Percentiles rank a stretch among this genome's conserved stretches.
Conservation (phyloP, 2,888 invertebrate species). For the Camponotus fellah region DNA sequence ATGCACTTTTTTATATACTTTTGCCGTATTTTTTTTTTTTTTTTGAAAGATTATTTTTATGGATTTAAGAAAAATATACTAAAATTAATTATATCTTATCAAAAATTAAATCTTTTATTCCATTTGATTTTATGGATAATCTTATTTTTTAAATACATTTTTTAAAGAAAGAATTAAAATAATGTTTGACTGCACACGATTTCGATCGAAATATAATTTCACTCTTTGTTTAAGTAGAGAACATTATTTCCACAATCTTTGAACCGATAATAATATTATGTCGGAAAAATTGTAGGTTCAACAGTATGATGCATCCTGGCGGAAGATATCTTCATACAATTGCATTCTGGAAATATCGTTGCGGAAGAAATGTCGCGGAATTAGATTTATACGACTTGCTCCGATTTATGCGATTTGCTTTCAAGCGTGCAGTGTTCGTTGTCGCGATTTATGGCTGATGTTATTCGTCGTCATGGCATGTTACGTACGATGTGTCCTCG, state of each 20-base stretch:
- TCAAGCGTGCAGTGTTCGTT: neutral
- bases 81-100: neutral
- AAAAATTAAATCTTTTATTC: neutral
- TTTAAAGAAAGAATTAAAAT: neutral
- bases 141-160: neutral
- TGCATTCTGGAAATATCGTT: conserved; percentile 20
- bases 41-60: neutral
- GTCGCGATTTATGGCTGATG: conserved; percentile 6
- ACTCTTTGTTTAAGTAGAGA: neutral
- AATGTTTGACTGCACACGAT: neutral
- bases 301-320: neutral
- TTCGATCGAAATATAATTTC: neutral
- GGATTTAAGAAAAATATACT: neutral
- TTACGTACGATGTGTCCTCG: neutral
- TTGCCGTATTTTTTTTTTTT: neutral
- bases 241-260: neutral
- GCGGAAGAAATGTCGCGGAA: conserved; percentile 8
- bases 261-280: neutral
- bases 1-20: neutral
- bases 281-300: neutral
- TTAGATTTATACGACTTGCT: conserved; percentile 36
- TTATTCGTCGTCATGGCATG: conserved; percentile 1
- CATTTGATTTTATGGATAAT: neutral
- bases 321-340: conserved; percentile 20
- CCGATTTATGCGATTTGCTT: conserved; percentile 31